These are phyloP conservation scores for Odontocerum albicorne DNA, from an alignment of 2,888 invertebrate species.

Conservation along the genomic window DNA sequence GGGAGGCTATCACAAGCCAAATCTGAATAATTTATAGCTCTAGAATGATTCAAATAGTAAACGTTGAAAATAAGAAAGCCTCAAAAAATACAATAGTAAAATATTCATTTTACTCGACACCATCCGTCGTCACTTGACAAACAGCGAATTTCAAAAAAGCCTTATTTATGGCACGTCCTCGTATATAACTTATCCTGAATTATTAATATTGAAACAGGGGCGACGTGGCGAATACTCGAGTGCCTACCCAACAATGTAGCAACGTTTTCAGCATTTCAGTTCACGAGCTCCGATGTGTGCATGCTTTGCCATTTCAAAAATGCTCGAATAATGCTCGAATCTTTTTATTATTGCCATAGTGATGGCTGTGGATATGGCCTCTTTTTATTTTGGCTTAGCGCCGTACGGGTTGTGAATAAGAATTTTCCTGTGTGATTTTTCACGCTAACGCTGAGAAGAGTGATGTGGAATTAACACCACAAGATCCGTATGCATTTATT, in stretches of 20 bases:
- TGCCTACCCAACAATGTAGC: conserved; percentile 1
- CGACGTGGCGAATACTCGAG: neutral
- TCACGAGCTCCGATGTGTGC: neutral
- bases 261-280: no score
- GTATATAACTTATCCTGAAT: neutral
- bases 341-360: conserved; percentile 18
- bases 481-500: no score
- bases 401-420: conserved; percentile 23
- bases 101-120: conserved; percentile 1
- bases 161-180: neutral
- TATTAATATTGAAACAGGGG: conserved; percentile 4
- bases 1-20: no score
- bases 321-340: conserved; percentile 3
- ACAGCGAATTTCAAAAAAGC: neutral
- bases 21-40: no score
- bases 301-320: neutral
- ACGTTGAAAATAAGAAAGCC: no score
- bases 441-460: conserved; percentile 11
- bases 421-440: conserved; percentile 24
- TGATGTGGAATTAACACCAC: no score
- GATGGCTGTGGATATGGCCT: conserved; percentile 6
- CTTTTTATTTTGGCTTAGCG: conserved; percentile 26
- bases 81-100: no score
- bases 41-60: no score
- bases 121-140: neutral